phyloP scores from a whole-genome alignment of 2,113 vertebrate genomes.

The Spea bombifrons region DNA sequence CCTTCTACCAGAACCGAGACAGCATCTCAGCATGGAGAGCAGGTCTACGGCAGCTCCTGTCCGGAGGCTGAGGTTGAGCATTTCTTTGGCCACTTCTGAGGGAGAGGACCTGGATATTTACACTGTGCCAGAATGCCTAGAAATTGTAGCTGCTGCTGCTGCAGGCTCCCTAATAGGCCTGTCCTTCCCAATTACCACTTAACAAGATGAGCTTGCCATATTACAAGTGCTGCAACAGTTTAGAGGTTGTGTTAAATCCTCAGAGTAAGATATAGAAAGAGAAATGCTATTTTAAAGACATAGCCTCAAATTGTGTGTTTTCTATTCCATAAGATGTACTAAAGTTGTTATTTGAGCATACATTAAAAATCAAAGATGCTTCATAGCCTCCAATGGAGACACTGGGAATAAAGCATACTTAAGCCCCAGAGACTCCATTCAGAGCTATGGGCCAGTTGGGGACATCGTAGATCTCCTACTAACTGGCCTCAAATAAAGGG shows the following conservation, averaged over 20 bases:
- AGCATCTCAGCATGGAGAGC: constrained; percentile 26
- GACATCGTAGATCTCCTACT: too few relatives aligned
- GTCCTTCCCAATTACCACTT: constrained; percentile 22
- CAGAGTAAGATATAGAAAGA: not conserved
- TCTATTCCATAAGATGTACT: too few relatives aligned
- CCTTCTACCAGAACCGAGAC: not conserved
- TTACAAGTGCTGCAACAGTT: not conserved
- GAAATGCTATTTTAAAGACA: not conserved
- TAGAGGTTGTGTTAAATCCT: constrained; percentile 5
- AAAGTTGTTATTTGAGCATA: too few relatives aligned
- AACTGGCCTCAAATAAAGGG: too few relatives aligned
- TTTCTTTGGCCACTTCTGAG: not conserved
- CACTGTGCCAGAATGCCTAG: constrained; percentile 12
- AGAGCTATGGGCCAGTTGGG: too few relatives aligned
- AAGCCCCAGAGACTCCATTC: too few relatives aligned
- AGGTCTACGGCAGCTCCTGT: constrained; percentile 1
- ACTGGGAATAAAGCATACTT: too few relatives aligned
- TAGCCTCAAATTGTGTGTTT: not conserved
- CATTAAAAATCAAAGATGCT: too few relatives aligned
- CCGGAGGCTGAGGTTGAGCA: constrained; percentile 15
- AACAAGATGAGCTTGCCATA: not conserved
- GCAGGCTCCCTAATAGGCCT: not conserved
- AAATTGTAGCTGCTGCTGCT: constrained; percentile 19
- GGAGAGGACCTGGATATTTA: not conserved
- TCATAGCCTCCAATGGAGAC: too few relatives aligned